These are phyloP conservation scores for Ciconia nigra DNA, from an alignment of 2,797 vertebrate species.

Conservation along the genomic window DNA sequence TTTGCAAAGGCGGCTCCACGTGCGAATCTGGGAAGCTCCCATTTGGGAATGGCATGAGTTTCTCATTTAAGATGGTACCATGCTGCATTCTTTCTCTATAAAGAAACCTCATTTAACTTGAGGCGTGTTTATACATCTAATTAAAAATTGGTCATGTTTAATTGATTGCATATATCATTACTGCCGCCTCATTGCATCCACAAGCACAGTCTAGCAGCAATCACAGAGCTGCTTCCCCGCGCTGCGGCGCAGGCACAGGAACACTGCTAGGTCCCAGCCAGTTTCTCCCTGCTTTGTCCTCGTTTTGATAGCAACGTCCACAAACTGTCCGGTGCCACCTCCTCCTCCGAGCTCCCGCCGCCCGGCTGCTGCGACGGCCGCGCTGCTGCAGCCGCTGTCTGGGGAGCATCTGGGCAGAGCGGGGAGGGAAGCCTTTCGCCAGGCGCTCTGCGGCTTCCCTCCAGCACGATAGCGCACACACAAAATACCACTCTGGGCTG, in stretches of 20 bases:
- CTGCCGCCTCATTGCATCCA: background rate
- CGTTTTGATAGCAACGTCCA: fast-evolving
- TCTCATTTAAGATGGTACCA: slow-evolving; percentile 39
- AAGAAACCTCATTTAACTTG: slow-evolving; percentile 42
- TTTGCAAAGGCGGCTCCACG: background rate
- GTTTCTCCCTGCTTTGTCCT: background rate
- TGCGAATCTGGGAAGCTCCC: background rate
- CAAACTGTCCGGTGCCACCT: fast-evolving
- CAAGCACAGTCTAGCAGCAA: background rate
- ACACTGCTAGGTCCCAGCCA: fast-evolving
- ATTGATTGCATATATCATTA: slow-evolving; percentile 44
- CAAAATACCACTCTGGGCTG: background rate
- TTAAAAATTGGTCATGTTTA: slow-evolving; percentile 46
- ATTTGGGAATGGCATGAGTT: slow-evolving; percentile 11
- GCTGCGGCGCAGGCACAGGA: background rate
- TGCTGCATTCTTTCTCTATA: slow-evolving; percentile 21
- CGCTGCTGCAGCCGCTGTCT: background rate
- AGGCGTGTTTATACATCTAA: slow-evolving; percentile 58
- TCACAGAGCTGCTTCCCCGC: background rate
- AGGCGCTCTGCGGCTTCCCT: background rate
- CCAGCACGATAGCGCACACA: background rate
- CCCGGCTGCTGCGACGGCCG: background rate
- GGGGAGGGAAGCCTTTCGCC: background rate
- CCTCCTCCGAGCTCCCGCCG: background rate
- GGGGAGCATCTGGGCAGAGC: background rate